Evolutionary conservation across 2,888 invertebrate genomes (phyloP), one percentile per base, ranked within the genome.

Genomic region (Cynaeus angustus): DNA sequence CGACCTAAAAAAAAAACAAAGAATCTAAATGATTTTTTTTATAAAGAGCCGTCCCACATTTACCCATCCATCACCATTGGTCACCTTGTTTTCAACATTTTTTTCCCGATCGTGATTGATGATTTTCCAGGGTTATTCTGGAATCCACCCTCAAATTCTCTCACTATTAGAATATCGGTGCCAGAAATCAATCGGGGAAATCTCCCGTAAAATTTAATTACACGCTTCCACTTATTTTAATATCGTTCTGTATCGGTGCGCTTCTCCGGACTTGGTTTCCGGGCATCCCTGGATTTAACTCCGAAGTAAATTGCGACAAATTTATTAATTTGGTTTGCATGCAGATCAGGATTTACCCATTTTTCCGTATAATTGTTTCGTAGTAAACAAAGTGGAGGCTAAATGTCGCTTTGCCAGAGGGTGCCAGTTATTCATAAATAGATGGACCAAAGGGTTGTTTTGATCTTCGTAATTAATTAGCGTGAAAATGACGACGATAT

Each of bases 41-140:
- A 33, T 9, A 50, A n/a, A 38, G 48, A 38, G 16, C 48, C 50
- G 10, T 12, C 21, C 45, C 37, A 8, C 38, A 45, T 43, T 12
- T 46, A 13, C n/a, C 37, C 67, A 74, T 74, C 74, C 65, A 74
- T 72, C 74, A 74, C 70, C 53, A 74, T 72, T 72, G 74, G 74
- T 72, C 72, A 74, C 69, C 71, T 59, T 62, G 55, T 71, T 74
- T 71, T 72, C 69, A 71, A 71, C 69, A 68, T 72, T 72, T 61
- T 53, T 52, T 50, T 26, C 13, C 50, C 41, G 64, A 62, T 64
- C 33, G 45, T 69, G 68, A 69, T 69, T 58, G 68, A 69, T 69
- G 68, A 59, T 38, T 26, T 38, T 61, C 30, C 28, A 16, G 64
- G 33, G 50, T 10, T 26, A 43, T 52, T 43, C 43, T 26, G 58